These are phyloP conservation scores for Channallabes apus DNA, from an alignment of 2,797 vertebrate genomes.

Conservation along the genomic window DNA sequence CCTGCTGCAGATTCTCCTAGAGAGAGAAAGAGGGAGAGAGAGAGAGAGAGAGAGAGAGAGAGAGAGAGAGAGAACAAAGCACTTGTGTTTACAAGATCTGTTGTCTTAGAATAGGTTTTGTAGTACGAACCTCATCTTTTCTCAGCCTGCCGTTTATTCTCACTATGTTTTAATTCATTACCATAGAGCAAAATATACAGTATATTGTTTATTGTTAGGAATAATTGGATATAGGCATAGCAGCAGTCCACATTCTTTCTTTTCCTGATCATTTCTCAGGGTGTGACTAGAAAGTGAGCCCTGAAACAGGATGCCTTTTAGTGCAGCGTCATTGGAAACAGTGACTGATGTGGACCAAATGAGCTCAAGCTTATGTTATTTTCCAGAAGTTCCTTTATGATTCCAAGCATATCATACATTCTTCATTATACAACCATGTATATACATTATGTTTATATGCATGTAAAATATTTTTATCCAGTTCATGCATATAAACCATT, in stretches of 20 bases:
- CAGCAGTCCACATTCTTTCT: background rate
- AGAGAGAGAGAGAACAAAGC: background rate
- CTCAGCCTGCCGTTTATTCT: background rate
- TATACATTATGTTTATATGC: background rate
- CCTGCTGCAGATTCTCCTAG: slow-evolving; percentile 32
- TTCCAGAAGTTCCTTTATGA: background rate
- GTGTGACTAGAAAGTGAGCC: slow-evolving; percentile 64
- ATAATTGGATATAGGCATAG: background rate
- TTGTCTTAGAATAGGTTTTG: background rate
- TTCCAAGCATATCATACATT: background rate
- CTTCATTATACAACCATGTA: background rate
- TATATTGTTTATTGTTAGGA: background rate
- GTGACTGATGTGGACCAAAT: slow-evolving; percentile 68
- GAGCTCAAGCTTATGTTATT: slow-evolving; percentile 64
- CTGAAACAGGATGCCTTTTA: slow-evolving; percentile 70
- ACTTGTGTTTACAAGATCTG: background rate
- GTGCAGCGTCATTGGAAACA: slow-evolving; percentile 64
- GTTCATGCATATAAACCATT: background rate
- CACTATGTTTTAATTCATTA: slow-evolving; percentile 17
- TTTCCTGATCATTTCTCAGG: background rate
- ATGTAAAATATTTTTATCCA: background rate
- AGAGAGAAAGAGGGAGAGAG: slow-evolving; percentile 3
- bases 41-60: background rate
- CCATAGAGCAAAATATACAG: background rate
- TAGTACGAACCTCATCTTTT: background rate